A percentile compares a stretch with the other conserved stretches of the same genome.
phyloP scores from a whole-genome alignment of 2,888 invertebrate genomes.

The Hedya salicella region DNA sequence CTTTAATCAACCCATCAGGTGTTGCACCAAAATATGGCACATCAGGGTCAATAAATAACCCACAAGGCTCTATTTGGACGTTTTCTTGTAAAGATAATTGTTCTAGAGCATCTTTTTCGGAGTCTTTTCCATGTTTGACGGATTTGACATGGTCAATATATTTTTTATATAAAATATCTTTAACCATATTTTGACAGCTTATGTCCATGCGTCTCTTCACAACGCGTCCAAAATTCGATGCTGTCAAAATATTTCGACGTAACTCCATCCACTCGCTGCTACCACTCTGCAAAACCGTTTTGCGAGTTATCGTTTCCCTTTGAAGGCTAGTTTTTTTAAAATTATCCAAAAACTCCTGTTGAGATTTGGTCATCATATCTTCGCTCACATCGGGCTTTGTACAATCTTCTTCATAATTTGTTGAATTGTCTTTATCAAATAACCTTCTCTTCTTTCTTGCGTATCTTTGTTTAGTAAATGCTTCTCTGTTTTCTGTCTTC shows the following conservation, averaged over 20 bases:
- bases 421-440: not conserved
- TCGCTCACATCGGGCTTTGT: not conserved
- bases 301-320: constrained; percentile 27
- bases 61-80: too few relatives aligned
- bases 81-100: too few relatives aligned
- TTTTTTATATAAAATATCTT: constrained; percentile 6
- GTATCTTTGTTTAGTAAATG: constrained; percentile 5
- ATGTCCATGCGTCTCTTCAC: not conserved
- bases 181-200: constrained; percentile 2
- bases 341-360: constrained; percentile 6
- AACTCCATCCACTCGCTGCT: constrained; percentile 47
- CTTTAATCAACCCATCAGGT: too few relatives aligned
- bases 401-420: constrained; percentile 5
- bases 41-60: too few relatives aligned
- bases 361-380: not conserved
- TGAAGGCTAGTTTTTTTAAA: too few relatives aligned
- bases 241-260: constrained; percentile 30
- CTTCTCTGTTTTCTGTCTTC: not conserved
- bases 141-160: constrained; percentile 2
- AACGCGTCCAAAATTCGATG: constrained; percentile 6
- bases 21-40: too few relatives aligned
- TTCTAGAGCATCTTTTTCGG: too few relatives aligned
- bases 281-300: constrained; percentile 43
- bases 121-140: constrained; percentile 3
- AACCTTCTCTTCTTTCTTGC: constrained; percentile 6